Evolutionary conservation across 2,888 invertebrate species (phyloP).

Genomic region (Sarcophaga subvicina): DNA sequence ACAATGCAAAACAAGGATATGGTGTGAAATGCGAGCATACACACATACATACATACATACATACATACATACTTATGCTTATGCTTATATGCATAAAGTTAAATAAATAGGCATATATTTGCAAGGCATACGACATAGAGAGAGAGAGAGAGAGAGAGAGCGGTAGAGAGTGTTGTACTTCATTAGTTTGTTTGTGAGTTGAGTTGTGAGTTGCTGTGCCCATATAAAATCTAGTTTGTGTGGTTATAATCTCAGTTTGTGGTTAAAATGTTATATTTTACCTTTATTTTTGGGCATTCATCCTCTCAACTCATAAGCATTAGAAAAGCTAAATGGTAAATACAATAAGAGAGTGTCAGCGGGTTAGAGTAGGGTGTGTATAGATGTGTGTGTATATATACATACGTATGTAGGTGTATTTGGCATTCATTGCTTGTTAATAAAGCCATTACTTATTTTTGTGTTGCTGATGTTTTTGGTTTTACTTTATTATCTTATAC

Average conservation of each 20-base stretch:
- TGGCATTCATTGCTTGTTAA: conserved; percentile 70
- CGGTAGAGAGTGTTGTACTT: too few species aligned
- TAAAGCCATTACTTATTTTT: conserved; percentile 71
- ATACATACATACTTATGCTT: not conserved
- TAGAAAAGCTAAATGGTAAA: not conserved
- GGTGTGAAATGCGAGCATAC: too few species aligned
- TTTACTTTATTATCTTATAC: conserved; percentile 61
- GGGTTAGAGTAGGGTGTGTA: not conserved
- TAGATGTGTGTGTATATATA: too few species aligned
- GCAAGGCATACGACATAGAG: conserved; percentile 40
- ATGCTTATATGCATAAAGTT: not conserved
- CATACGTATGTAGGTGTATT: not conserved
- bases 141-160: too few species aligned
- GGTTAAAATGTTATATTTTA: conserved; percentile 75
- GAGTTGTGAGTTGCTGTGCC: too few species aligned
- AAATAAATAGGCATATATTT: conserved; percentile 32
- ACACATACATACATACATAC: not conserved
- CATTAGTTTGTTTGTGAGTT: too few species aligned
- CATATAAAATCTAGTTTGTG: conserved; percentile 63
- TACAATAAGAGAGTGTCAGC: not conserved
- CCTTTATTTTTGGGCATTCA: conserved; percentile 31
- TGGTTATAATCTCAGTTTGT: conserved; percentile 78
- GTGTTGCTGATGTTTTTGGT: conserved; percentile 64
- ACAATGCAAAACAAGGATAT: too few species aligned
- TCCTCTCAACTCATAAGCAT: too few species aligned